Conservation (phyloP, 2,113 vertebrate species). For the Actenoides hombroni region DNA sequence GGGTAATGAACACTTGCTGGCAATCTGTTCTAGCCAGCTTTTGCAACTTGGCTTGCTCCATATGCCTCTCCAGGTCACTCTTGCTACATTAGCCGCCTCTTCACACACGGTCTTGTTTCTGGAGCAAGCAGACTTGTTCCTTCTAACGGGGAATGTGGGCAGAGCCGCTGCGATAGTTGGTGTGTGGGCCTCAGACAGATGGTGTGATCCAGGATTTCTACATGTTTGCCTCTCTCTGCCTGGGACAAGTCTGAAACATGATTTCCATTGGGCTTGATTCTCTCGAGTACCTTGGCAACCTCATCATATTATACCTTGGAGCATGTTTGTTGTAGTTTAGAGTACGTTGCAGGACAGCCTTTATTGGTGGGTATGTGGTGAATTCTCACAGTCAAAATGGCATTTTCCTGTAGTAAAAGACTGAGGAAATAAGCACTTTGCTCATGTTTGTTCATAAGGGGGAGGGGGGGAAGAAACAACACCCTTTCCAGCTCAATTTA, state of each 20-base stretch:
- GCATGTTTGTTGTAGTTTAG: background rate
- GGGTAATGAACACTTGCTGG: background rate
- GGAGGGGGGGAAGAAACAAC: background rate
- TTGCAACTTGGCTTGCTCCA: background rate
- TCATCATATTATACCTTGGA: background rate
- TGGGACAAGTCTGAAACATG: rapidly evolving
- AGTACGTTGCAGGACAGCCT: background rate
- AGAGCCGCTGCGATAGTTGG: background rate
- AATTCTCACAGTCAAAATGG: background rate
- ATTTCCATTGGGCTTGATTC: background rate
- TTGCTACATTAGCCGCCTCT: rapidly evolving
- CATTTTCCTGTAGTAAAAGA: background rate
- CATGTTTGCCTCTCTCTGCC: background rate
- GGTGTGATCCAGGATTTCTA: background rate
- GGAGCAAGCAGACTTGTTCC: background rate
- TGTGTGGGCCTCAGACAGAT: background rate
- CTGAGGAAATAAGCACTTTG: background rate
- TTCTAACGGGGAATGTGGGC: background rate
- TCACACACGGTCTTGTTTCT: background rate
- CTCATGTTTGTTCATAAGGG: background rate
- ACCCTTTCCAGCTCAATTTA: background rate
- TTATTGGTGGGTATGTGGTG: background rate
- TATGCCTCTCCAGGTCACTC: background rate
- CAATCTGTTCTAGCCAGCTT: background rate
- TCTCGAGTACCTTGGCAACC: background rate